A percentile compares a stretch with the other conserved stretches of the same genome.
Conservation (phyloP, 30 jellyfish, hydroid and myxozoan genomes). For the Rhopilema esculentum region DNA sequence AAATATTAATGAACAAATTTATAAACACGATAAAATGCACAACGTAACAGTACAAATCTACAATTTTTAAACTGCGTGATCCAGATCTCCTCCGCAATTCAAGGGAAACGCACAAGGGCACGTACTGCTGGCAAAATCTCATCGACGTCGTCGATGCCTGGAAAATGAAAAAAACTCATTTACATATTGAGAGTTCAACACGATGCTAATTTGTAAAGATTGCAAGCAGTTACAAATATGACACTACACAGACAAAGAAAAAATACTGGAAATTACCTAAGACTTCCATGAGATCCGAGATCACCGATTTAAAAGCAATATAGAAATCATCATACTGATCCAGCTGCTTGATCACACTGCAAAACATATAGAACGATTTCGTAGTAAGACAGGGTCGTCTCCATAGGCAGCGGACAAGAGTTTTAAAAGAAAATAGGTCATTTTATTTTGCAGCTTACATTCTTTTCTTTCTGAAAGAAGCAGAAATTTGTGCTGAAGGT, state of each 20-base stretch:
- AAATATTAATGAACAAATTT: background rate
- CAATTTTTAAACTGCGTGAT: background rate
- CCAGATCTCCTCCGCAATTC: background rate
- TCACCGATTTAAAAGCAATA: constrained; percentile 78
- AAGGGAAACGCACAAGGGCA: constrained; percentile 80
- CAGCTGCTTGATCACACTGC: constrained; percentile 74
- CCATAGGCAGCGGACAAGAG: no score
- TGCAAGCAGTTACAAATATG: no score
- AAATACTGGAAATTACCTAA: constrained; percentile 41
- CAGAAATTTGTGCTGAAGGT: no score
- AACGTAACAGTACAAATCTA: background rate
- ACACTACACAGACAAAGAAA: background rate
- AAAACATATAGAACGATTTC: background rate
- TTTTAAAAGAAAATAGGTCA: no score
- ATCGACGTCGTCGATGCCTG: constrained; percentile 82
- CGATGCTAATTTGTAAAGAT: no score
- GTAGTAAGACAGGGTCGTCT: no score
- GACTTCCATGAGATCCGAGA: constrained; percentile 67
- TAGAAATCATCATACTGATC: constrained; percentile 87
- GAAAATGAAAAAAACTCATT: background rate
- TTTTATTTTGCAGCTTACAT: no score
- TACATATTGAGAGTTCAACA: no score
- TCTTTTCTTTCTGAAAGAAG: no score
- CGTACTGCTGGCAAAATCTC: constrained; percentile 91
- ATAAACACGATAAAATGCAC: background rate